Base-by-base conservation (phyloP, 2,797 vertebrate species). In the Botia almorhae region DNA sequence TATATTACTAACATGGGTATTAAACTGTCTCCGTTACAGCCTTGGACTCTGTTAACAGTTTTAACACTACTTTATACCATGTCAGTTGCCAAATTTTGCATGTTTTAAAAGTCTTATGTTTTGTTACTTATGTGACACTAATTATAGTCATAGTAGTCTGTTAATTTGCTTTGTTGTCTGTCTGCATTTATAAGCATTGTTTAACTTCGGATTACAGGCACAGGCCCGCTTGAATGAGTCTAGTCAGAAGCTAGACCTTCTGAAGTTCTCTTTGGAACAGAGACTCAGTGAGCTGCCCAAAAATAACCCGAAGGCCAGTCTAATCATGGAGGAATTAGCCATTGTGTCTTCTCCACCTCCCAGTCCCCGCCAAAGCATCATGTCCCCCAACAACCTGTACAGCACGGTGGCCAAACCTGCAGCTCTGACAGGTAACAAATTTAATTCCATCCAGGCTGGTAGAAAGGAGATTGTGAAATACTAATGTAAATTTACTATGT, bases 191-290 rank as follows among this genome's bases (percentile, higher is more conserved):
- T 64, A 67, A 16, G 11, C 2, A 21, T 7, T 43, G 36, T 56
- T 17, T 50, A 33, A 29, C 21, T 69, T 21, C 13, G 11, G 39
- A 61, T 29, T 68, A 60, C 91, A 96, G 96, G 96, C 96, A 0
- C 96, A 96, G 91, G 93, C 95, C 77, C 94, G 95, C 89, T 95
- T 96, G 88, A 96, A 96, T 88, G 95, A 96, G 83, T 96, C 95
- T 80, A 96, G 94, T 89, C 96, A 96, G 92, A 96, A 96, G 90
- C 76, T 96, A 88, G 95, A 96, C 81, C 94, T 96, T 77, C 92
- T 96, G 87, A 95, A 95, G 79, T 96, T 95, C 89, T 96, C 96
- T 64, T 89, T 96, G 92, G 96, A 96, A 86, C 95, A 96, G 86
- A 94, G 96, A 90, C 87, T 96, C 82, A 96, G 89, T 51, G 96